Percentiles rank a stretch among this genome's conserved stretches.
Evolutionary conservation across 2,113 vertebrate species (phyloP).

Genomic region (Tricholaema leucomelas): DNA sequence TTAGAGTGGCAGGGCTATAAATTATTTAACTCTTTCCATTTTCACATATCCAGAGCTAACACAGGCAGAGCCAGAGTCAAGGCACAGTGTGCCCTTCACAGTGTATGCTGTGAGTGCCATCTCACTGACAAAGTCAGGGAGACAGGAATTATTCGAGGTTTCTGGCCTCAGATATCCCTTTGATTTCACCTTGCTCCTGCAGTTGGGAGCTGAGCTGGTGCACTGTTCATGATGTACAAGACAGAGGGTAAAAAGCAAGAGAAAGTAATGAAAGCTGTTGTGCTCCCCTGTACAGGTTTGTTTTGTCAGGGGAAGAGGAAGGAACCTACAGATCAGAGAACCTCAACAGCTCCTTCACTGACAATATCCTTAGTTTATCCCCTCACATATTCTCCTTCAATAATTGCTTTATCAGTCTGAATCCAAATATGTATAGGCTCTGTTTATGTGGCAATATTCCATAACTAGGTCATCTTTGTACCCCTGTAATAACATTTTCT

Average conservation of each 20-base stretch:
- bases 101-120: fast-evolving
- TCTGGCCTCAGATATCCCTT: background rate
- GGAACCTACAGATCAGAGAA: background rate
- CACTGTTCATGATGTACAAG: background rate
- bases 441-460: background rate
- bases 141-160: background rate
- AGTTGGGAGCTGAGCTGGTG: background rate
- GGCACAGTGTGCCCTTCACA: background rate
- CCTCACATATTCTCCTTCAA: background rate
- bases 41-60: background rate
- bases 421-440: background rate
- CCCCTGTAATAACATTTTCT: background rate
- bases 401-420: background rate
- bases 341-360: background rate
- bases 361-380: background rate
- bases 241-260: background rate
- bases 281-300: background rate
- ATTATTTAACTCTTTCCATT: background rate
- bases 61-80: background rate
- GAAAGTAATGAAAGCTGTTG: background rate
- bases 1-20: background rate
- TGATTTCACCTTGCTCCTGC: background rate
- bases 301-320: background rate
- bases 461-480: background rate
- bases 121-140: background rate